Base-by-base conservation (phyloP, 1,140 invertebrate genomes). In the Aleiodes sp. region DNA sequence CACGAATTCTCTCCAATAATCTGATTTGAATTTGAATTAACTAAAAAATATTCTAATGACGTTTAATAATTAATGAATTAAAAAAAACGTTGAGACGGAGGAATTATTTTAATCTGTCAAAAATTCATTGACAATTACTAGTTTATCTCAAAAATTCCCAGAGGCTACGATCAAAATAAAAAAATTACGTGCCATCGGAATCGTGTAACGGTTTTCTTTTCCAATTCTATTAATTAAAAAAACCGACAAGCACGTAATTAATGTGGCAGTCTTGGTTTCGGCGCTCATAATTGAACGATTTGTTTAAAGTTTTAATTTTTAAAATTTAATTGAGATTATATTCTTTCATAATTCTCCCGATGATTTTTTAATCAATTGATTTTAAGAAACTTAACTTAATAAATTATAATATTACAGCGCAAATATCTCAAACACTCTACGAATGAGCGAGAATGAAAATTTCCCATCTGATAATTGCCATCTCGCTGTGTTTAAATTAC, bases 231-330 rank as follows among this genome's bases (percentile, higher is more conserved):
- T 16, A 37, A 21, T 67, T 67, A n/a, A 12, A 37, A 14, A 24
- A 37, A 12, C 21, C 56, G 29, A 21, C 14, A 29, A 19, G 4
- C 65, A 39, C 46, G 56, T 28, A 33, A 8, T 37, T 28, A 37
- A 68, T n/a, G 66, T 73, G 75, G 75, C 76, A 78, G 75, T 77
- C 65, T 77, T 71, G 21, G 56, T 66, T n/a, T 67, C 75, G 72
- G 29, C 64, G 33, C 35, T 41, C 6, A 46, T 43, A 37, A 70
- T 39, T 31, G 41, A 60, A 39, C 62, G 52, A 65, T 16, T 29
- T 59, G 24, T 61, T 61, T 60, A 65, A 61, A 29, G 56, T 16
- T 10, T 7, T 46, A 26, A 24, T 9, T 19, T 56, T 21, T 24
- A 26, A 19, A 12, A 14, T 39, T 19, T 43, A 63, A 63, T 64